These are phyloP conservation scores for Botia almorhae DNA, from an alignment of 2,797 vertebrate species.

Conservation along the genomic window DNA sequence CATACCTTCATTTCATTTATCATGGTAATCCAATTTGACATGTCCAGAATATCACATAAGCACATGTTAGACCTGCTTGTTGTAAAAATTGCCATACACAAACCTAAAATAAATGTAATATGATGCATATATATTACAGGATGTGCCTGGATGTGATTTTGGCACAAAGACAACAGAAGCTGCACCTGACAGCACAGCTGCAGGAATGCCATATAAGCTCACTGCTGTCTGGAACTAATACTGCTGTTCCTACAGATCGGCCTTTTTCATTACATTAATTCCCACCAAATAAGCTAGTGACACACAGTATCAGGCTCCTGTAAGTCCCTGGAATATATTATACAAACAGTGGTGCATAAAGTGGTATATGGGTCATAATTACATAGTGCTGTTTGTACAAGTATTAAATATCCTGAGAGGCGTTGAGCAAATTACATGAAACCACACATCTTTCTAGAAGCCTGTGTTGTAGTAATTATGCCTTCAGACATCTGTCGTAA, in stretches of 20 bases:
- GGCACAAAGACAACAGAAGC: not conserved
- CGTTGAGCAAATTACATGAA: constrained; percentile 24
- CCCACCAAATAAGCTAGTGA: constrained; percentile 3
- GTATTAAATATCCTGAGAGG: constrained; percentile 37
- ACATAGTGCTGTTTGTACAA: constrained; percentile 38
- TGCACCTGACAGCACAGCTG: constrained; percentile 3
- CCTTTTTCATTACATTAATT: constrained; percentile 34
- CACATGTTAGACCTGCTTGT: not conserved
- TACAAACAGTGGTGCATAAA: constrained; percentile 40
- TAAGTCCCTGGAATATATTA: constrained; percentile 33
- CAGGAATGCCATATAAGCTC: constrained; percentile 4
- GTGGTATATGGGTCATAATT: constrained; percentile 44
- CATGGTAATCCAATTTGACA: not conserved
- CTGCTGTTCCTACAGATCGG: not conserved
- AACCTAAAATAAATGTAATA: not conserved
- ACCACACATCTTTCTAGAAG: constrained; percentile 21
- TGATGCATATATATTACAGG: not conserved
- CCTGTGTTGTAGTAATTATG: constrained; percentile 31
- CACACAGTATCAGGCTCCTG: constrained; percentile 19
- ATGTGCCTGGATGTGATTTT: not conserved
- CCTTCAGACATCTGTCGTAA: constrained; percentile 27
- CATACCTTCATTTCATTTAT: not conserved
- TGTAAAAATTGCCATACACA: not conserved
- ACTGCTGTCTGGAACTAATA: constrained; percentile 1
- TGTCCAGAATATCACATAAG: not conserved